These are phyloP conservation scores for Apogon talboti DNA, from an alignment of 2,797 vertebrate species.

Conservation along the genomic window DNA sequence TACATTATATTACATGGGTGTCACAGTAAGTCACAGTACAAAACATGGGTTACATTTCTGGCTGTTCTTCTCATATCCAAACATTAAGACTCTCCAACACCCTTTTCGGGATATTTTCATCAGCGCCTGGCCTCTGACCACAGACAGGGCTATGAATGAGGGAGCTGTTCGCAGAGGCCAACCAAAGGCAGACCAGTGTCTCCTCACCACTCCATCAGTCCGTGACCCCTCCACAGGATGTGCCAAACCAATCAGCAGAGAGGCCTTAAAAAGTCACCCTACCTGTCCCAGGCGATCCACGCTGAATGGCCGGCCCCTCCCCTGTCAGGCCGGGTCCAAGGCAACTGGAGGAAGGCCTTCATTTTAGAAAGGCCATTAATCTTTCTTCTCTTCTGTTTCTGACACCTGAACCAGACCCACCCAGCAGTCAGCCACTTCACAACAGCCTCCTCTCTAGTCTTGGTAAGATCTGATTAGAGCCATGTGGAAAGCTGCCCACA, in stretches of 20 bases:
- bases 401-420: slow-evolving; percentile 79
- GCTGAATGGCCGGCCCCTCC: slow-evolving; percentile 57
- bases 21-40: slow-evolving; percentile 19
- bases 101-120: slow-evolving; percentile 65
- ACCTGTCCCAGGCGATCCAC: slow-evolving; percentile 71
- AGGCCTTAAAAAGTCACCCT: slow-evolving; percentile 65
- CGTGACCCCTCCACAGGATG: slow-evolving; percentile 65
- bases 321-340: slow-evolving; percentile 52
- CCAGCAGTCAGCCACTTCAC: slow-evolving; percentile 59
- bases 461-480: slow-evolving; percentile 79
- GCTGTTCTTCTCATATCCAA: slow-evolving; percentile 41
- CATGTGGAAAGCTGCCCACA: slow-evolving; percentile 49
- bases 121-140: slow-evolving; percentile 33
- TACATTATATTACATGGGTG: too few species aligned
- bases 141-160: slow-evolving; percentile 69
- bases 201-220: slow-evolving; percentile 69
- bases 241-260: slow-evolving; percentile 69
- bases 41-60: slow-evolving; percentile 27
- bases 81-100: slow-evolving; percentile 50
- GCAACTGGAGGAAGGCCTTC: slow-evolving; percentile 64
- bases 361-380: slow-evolving; percentile 80
- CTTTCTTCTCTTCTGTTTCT: slow-evolving; percentile 80
- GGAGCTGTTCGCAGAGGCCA: slow-evolving; percentile 63
- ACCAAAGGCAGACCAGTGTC: slow-evolving; percentile 49
- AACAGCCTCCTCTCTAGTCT: slow-evolving; percentile 64